Conservation (phyloP, 2,888 invertebrate genomes). For the Chalcis sispes region DNA sequence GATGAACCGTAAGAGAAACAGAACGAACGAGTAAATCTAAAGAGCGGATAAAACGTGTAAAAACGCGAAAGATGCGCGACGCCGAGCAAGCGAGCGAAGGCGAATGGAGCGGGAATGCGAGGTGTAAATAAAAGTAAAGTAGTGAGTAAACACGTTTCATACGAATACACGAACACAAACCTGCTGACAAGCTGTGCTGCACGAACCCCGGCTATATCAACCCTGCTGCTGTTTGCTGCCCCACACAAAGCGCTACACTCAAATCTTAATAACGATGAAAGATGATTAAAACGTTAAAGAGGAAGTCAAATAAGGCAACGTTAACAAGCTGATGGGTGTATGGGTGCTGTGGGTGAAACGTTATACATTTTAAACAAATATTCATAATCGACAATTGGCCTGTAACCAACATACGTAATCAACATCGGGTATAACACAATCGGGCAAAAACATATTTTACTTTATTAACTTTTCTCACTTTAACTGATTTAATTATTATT, state of each 20-base stretch:
- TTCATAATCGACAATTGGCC: constrained; percentile 43
- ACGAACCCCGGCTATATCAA: constrained; percentile 75
- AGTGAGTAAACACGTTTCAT: constrained; percentile 67
- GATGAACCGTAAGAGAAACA: constrained; percentile 1
- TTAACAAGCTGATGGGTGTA: constrained; percentile 60
- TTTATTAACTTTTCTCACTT: constrained; percentile 36
- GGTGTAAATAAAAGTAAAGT: constrained; percentile 67
- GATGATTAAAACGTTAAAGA: constrained; percentile 38
- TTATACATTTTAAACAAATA: constrained; percentile 54
- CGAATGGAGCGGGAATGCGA: constrained; percentile 64
- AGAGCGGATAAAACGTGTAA: no score
- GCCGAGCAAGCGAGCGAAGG: constrained; percentile 54
- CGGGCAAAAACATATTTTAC: constrained; percentile 19
- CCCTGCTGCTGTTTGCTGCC: constrained; percentile 76
- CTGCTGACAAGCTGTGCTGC: constrained; percentile 77
- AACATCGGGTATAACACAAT: constrained; percentile 28
- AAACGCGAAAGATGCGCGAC: constrained; percentile 4
- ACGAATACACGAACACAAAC: constrained; percentile 74
- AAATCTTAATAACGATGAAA: constrained; percentile 49
- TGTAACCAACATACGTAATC: constrained; percentile 43
- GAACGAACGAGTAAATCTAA: constrained; percentile 9
- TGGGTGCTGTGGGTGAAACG: constrained; percentile 60
- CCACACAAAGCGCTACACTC: constrained; percentile 73
- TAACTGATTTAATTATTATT: constrained; percentile 33
- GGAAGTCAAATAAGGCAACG: constrained; percentile 38